These are phyloP conservation scores for Vireo griseus DNA, from an alignment of 2,797 vertebrate genomes.

Conservation along the genomic window DNA sequence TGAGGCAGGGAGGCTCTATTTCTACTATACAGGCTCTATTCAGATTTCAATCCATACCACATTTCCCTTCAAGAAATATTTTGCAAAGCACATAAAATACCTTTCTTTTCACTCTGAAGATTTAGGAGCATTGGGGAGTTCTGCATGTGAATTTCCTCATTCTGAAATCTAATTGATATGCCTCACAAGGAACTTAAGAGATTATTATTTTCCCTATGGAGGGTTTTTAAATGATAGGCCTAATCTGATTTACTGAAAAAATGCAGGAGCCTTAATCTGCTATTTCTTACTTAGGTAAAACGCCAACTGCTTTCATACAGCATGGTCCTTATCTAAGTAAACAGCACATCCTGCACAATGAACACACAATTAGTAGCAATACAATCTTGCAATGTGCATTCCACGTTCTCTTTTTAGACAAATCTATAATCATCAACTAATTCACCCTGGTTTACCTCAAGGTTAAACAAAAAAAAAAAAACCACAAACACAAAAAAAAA, in stretches of 20 bases:
- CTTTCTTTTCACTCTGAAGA: neutral
- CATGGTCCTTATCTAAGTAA: neutral
- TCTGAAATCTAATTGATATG: neutral
- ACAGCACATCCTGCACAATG: neutral
- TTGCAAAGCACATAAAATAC: neutral
- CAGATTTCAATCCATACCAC: neutral
- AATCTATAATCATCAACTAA: neutral
- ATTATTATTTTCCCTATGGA: neutral
- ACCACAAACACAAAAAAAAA: too few relatives aligned
- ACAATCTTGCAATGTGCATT: neutral
- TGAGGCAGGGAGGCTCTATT: neutral
- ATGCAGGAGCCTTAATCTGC: neutral
- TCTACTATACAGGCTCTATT: neutral
- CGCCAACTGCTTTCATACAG: neutral
- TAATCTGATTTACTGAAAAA: neutral
- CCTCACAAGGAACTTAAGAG: neutral
- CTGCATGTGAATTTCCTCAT: neutral
- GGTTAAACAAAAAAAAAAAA: neutral
- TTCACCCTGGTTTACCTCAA: neutral
- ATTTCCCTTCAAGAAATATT: neutral
- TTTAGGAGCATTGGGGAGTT: neutral
- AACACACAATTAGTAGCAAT: neutral
- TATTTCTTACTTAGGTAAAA: neutral
- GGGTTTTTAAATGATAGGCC: neutral
- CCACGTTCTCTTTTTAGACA: neutral